Base-by-base conservation (phyloP, 2,888 invertebrate genomes). In the Anorthoa munda region DNA sequence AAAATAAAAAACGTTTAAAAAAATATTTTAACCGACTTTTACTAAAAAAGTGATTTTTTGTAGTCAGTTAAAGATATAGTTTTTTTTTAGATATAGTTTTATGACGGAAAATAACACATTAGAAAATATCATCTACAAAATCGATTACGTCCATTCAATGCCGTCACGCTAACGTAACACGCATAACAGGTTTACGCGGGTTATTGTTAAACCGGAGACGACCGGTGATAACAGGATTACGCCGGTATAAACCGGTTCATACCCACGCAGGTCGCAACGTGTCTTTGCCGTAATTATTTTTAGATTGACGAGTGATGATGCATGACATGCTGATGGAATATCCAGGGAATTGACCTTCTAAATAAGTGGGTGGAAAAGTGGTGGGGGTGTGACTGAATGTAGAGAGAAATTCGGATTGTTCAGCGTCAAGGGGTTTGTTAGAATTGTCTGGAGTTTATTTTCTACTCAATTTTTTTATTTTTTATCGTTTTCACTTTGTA, bases 151-250 rank as follows among this genome's bases (percentile, higher is more conserved):
- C 26, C 50, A 74, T 79, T 64, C 50, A 7, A 66, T 75, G 21
- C 64, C 66, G 53, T 53, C 51, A 70, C 23, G 2, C 13, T 48
- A 18, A 46, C 39, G 55, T 80, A 75, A 51, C 26, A 45, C 4
- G 56, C n/a, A 67, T 78, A 79, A 67, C 84, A 70, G 63, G 77
- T 70, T 84, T 70, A 75, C 58, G 13, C 56, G 61, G 67, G 80
- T 74, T 81, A 72, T 75, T 81, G 63, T 63, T 73, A 64, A 59
- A 73, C 77, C 45, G 65, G 69, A 71, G 72, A 75, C 72, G 58
- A 58, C 56, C 51, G 81, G 84, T 71, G 53, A 68, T 81, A 81
- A 83, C 81, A n/a, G 50, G 76, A 81, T 81, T 81, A 83, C 45
- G 26, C 53, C 76, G 13, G 64, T 56, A 64, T 64, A 66, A 65